Evolutionary conservation across 2,888 invertebrate genomes (phyloP).

Genomic region (Leptopilina myrica): DNA sequence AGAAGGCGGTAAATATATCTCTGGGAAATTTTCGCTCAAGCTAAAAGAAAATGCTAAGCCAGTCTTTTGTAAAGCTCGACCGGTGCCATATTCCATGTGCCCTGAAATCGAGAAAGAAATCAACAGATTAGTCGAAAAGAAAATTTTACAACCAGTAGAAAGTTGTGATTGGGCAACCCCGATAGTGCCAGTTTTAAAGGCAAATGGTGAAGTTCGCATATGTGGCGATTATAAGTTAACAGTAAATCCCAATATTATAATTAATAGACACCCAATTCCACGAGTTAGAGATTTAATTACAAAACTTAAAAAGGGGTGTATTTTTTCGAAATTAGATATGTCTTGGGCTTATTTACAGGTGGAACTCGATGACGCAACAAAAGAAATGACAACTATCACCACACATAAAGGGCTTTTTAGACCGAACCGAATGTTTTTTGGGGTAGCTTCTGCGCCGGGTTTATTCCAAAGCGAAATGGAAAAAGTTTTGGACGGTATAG

Average conservation of each 20-base stretch:
- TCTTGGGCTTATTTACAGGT: constrained; percentile 69
- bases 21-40: constrained; percentile 48
- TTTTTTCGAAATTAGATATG: constrained; percentile 61
- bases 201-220: constrained; percentile 65
- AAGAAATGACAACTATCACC: constrained; percentile 60
- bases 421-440: constrained; percentile 59
- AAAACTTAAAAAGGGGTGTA: constrained; percentile 48
- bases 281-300: constrained; percentile 53
- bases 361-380: constrained; percentile 60
- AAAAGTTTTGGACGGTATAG: constrained; percentile 41
- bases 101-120: constrained; percentile 56
- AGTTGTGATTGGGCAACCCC: constrained; percentile 66
- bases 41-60: constrained; percentile 51
- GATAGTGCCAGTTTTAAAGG: constrained; percentile 69
- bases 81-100: constrained; percentile 60
- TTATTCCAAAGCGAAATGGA: constrained; percentile 54
- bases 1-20: constrained; percentile 21
- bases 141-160: constrained; percentile 56
- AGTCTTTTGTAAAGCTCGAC: constrained; percentile 52
- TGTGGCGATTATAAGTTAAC: constrained; percentile 69
- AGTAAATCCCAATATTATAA: constrained; percentile 61
- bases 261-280: constrained; percentile 59
- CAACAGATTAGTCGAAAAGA: constrained; percentile 51
- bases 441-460: constrained; percentile 48
- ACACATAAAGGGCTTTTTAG: constrained; percentile 69